Evolutionary conservation across 2,888 invertebrate species (phyloP).

Genomic region (Plemyria rubiginata): DNA sequence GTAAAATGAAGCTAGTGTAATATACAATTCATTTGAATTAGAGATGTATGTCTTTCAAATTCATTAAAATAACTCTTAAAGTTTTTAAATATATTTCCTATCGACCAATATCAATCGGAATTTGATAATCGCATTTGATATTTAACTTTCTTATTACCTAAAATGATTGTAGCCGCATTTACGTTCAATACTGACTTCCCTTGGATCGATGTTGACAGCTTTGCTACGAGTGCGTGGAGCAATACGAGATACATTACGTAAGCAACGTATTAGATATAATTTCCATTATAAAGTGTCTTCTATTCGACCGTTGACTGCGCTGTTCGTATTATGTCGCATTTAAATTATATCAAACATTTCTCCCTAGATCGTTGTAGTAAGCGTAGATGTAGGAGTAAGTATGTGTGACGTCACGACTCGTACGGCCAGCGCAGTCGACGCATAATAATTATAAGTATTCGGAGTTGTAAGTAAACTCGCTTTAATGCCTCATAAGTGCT

Average conservation of each 20-base stretch:
- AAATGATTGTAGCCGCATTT: slow-evolving; percentile 72
- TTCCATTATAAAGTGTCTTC: slow-evolving; percentile 76
- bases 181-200: slow-evolving; percentile 61
- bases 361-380: slow-evolving; percentile 63
- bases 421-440: slow-evolving; percentile 51
- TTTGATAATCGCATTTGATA: slow-evolving; percentile 68
- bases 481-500: slow-evolving; percentile 80
- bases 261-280: slow-evolving; percentile 77
- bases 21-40: slow-evolving; percentile 75
- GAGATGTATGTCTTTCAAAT: slow-evolving; percentile 74
- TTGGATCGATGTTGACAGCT: slow-evolving; percentile 64
- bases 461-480: slow-evolving; percentile 71
- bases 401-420: slow-evolving; percentile 37
- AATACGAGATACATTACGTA: slow-evolving; percentile 56
- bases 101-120: slow-evolving; percentile 76
- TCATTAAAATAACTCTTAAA: slow-evolving; percentile 58
- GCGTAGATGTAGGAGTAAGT: slow-evolving; percentile 47
- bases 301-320: slow-evolving; percentile 56
- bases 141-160: slow-evolving; percentile 51
- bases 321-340: slow-evolving; percentile 60
- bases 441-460: slow-evolving; percentile 47
- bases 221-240: slow-evolving; percentile 51
- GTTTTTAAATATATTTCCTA: slow-evolving; percentile 60
- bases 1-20: slow-evolving; percentile 67
- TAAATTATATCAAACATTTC: slow-evolving; percentile 67